phyloP scores from a whole-genome alignment of 2,113 vertebrate genomes.

The Camarhynchus parvulus region DNA sequence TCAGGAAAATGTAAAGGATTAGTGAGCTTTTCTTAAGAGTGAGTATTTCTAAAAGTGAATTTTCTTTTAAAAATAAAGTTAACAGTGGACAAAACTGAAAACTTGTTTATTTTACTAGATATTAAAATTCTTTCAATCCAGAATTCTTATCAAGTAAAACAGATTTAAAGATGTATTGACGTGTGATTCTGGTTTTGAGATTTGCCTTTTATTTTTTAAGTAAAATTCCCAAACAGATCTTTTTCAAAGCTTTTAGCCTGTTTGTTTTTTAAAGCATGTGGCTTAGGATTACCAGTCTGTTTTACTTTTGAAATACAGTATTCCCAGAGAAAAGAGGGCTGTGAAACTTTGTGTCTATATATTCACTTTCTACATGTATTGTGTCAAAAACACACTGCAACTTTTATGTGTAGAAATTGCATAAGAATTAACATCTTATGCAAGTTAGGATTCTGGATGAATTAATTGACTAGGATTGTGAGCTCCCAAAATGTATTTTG shows the following conservation, averaged over 20 bases:
- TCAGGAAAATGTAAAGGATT: slow-evolving; percentile 62
- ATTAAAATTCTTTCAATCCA: slow-evolving; percentile 4
- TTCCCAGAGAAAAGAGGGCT: background rate
- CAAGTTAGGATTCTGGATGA: slow-evolving; percentile 36
- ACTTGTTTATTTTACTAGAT: background rate
- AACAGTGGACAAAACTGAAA: background rate
- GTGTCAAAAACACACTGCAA: background rate
- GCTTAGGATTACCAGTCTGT: background rate
- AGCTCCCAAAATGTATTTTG: background rate
- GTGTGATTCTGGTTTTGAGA: background rate
- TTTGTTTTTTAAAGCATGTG: background rate
- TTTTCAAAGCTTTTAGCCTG: background rate
- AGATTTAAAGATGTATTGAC: background rate
- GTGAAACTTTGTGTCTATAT: background rate
- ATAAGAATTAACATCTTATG: background rate
- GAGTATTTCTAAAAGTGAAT: background rate
- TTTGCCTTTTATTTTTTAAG: background rate
- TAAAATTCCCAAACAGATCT: background rate
- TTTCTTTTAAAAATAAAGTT: background rate
- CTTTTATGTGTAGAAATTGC: background rate
- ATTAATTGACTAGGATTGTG: background rate
- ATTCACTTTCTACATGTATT: background rate
- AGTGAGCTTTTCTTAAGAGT: background rate
- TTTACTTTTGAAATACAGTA: background rate
- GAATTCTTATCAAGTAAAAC: background rate